These are phyloP conservation scores for Echinometra lucunter DNA, from an alignment of 53 echinoderm and acorn worm genomes.

Conservation along the genomic window DNA sequence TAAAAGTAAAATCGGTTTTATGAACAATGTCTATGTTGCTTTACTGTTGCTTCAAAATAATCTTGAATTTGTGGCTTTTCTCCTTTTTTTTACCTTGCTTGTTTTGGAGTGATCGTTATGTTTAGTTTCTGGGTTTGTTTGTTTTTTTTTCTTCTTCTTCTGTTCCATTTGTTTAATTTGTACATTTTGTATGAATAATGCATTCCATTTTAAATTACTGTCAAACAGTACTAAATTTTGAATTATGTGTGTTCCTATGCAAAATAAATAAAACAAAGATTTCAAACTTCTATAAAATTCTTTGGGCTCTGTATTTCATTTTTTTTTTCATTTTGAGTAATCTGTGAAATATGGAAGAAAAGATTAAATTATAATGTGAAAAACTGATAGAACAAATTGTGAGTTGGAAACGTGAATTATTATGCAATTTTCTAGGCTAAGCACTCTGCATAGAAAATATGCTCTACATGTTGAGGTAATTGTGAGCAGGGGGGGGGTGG, in stretches of 20 bases:
- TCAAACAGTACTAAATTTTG: constrained; percentile 65
- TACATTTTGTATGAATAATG: constrained; percentile 59
- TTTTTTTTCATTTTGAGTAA: too few species aligned
- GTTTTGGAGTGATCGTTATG: background rate
- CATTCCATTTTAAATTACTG: constrained; percentile 62
- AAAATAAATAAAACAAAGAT: constrained; percentile 38
- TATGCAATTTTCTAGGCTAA: too few species aligned
- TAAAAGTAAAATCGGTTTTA: background rate
- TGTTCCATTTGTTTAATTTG: constrained; percentile 33
- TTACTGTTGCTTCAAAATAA: background rate
- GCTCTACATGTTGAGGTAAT: too few species aligned
- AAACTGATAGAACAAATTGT: too few species aligned
- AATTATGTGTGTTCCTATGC: constrained; percentile 63
- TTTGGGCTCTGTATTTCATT: background rate
- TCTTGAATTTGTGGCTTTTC: background rate
- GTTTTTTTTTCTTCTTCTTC: too few species aligned
- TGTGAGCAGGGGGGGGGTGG: too few species aligned
- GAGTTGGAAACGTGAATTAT: too few species aligned
- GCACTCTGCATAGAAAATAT: too few species aligned
- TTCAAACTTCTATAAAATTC: constrained; percentile 25
- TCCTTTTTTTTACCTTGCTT: background rate
- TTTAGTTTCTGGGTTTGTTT: background rate
- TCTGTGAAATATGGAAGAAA: too few species aligned
- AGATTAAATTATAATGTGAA: too few species aligned
- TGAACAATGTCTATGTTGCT: background rate